These are phyloP conservation scores for Ciconia stormi DNA, from an alignment of 2,113 vertebrate species.

Conservation along the genomic window DNA sequence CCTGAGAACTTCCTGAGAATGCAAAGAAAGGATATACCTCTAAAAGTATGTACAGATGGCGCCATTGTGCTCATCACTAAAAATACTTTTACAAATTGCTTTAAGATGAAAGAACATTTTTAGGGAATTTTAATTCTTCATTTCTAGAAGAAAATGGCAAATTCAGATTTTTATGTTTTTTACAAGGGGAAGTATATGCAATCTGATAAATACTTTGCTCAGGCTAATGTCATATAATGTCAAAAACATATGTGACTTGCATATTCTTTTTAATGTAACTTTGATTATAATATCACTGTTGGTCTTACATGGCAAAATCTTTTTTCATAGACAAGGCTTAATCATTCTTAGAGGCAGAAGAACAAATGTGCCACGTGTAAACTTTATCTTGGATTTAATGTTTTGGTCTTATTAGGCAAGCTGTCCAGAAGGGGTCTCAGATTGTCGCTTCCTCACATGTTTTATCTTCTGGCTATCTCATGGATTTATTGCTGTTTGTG, in stretches of 20 bases:
- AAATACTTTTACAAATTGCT: not conserved
- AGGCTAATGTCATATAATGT: not conserved
- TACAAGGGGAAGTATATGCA: not conserved
- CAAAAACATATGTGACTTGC: not conserved
- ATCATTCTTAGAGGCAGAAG: not conserved
- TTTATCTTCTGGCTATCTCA: not conserved
- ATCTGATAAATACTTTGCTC: not conserved
- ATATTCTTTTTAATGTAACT: not conserved
- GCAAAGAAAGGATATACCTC: not conserved
- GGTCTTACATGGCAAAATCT: not conserved
- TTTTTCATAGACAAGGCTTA: not conserved
- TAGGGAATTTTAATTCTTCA: not conserved
- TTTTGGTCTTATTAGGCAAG: not conserved
- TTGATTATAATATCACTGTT: not conserved
- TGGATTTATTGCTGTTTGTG: not conserved
- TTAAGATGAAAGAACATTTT: not conserved
- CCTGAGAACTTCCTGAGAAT: not conserved
- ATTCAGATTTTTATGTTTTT: not conserved
- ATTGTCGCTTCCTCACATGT: not conserved
- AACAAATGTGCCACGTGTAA: not conserved
- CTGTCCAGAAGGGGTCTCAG: not conserved
- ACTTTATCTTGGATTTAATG: not conserved
- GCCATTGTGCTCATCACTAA: not conserved
- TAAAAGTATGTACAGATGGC: not conserved
- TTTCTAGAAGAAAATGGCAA: not conserved